phyloP scores from a whole-genome alignment of 2,113 vertebrate species.

The Pristiophorus japonicus region DNA sequence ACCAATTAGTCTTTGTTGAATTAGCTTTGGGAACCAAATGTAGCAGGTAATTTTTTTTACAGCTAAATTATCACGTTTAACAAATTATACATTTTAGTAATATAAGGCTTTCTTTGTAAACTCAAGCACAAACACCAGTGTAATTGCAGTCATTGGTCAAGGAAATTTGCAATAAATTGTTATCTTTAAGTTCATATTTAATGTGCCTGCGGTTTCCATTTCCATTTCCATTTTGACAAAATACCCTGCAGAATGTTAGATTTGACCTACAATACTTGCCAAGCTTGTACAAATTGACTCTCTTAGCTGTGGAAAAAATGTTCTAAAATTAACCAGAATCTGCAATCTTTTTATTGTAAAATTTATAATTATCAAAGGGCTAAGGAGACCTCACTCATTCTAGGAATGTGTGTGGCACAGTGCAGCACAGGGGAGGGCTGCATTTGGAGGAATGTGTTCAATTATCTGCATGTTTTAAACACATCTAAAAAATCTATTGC shows the following conservation, averaged over 20 bases:
- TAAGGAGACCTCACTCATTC: not conserved
- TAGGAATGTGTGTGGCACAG: not conserved
- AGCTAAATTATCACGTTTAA: not conserved
- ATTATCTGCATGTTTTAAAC: not conserved
- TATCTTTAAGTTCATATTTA: not conserved
- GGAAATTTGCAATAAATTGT: not conserved
- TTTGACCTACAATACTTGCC: not conserved
- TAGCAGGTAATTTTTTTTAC: not conserved
- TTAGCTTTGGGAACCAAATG: not conserved
- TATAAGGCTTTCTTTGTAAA: not conserved
- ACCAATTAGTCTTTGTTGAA: not conserved
- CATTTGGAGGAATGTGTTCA: not conserved
- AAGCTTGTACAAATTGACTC: not conserved
- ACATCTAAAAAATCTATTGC: not conserved
- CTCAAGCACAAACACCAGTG: not conserved
- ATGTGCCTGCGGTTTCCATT: not conserved
- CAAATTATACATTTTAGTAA: not conserved
- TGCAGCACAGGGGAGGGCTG: not conserved
- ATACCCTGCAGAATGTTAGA: not conserved
- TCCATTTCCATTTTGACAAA: not conserved
- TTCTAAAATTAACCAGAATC: not conserved
- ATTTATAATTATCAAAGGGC: not conserved
- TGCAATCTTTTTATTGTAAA: not conserved
- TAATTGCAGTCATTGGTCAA: not conserved
- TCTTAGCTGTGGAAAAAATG: not conserved